phyloP scores from a whole-genome alignment of 2,888 invertebrate species.

The Auanema freiburgensis region DNA sequence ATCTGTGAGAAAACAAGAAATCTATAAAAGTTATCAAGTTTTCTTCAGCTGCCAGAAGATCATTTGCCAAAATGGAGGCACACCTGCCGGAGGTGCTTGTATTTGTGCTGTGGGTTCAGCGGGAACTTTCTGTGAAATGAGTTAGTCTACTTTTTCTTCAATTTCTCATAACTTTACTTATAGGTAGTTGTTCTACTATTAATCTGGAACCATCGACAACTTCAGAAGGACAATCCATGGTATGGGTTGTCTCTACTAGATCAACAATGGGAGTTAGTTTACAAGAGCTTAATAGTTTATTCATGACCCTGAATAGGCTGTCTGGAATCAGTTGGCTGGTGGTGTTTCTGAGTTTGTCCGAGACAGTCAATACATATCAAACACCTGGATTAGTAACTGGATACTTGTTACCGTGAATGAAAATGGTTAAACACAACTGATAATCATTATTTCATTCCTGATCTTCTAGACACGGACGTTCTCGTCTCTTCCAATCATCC shows the following conservation, averaged over 20 bases:
- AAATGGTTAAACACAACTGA: conserved; percentile 24
- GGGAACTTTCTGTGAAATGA: conserved; percentile 53
- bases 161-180: no score
- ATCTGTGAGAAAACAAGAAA: conserved; percentile 28
- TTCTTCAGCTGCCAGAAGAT: conserved; percentile 38
- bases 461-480: conserved; percentile 21
- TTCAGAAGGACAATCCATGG: conserved; percentile 38
- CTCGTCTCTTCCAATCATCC: conserved; percentile 26
- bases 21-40: background rate
- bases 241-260: conserved; percentile 48
- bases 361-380: conserved; percentile 36
- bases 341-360: conserved; percentile 23
- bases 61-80: conserved; percentile 49
- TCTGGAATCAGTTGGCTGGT: conserved; percentile 12
- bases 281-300: background rate
- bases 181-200: conserved; percentile 39
- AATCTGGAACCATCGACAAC: conserved; percentile 36
- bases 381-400: conserved; percentile 49
- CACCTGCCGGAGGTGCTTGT: conserved; percentile 37
- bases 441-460: background rate
- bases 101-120: conserved; percentile 42
- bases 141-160: conserved; percentile 20
- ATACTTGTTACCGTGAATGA: conserved; percentile 38
- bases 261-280: conserved; percentile 34
- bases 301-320: conserved; percentile 7